Evolutionary conservation across 2,113 vertebrate species (phyloP), one percentile per base, ranked within the genome.

Genomic region (Anhinga anhinga): DNA sequence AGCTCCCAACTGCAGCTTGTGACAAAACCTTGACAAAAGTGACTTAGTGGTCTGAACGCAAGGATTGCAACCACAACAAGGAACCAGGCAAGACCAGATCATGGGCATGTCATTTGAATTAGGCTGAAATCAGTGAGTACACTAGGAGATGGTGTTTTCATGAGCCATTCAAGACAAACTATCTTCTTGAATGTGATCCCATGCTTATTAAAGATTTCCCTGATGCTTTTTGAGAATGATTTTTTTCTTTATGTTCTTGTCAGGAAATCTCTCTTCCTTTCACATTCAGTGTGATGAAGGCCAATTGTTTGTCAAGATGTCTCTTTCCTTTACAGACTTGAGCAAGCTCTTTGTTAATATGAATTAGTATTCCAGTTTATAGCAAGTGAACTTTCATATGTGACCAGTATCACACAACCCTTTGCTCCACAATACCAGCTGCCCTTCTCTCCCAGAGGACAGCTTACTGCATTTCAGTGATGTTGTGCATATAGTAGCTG

Each of bases 231-330:
- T 34, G 49, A 81, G n/a, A 38, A 77, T 1, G 0, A 6, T 30
- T 42, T 82, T 92, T 91, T 85, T 56, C 22, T 34, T 88, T 62
- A 50, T 45, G 15, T 15, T 78, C 21, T 16, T 61, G 9, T 44
- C 42, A 88, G 73, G 66, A 90, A 89, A 71, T 27, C 18, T 80
- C n/a, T 77, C 53, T 83, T 73, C 34, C n/a, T 92, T 83, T 86
- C 27, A 38, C 2, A 9, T 59, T 76, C 34, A 42, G 7, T 53
- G 34, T 58, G 17, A 58, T 76, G 18, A 10, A 86, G 61, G 14
- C 40, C 49, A 77, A n/a, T 34, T 49, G 2, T 79, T 80, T 82
- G 56, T 63, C n/a, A 67, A 81, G 72, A 49, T 32, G 13, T 10
- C 16, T 44, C 53, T 76, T 89, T 63, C 47, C 17, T 59, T 73